A percentile compares a stretch with the other conserved stretches of the same genome.
These are phyloP conservation scores for Dermolepida albohirtum DNA, from an alignment of 2,888 invertebrate genomes.

Conservation along the genomic window DNA sequence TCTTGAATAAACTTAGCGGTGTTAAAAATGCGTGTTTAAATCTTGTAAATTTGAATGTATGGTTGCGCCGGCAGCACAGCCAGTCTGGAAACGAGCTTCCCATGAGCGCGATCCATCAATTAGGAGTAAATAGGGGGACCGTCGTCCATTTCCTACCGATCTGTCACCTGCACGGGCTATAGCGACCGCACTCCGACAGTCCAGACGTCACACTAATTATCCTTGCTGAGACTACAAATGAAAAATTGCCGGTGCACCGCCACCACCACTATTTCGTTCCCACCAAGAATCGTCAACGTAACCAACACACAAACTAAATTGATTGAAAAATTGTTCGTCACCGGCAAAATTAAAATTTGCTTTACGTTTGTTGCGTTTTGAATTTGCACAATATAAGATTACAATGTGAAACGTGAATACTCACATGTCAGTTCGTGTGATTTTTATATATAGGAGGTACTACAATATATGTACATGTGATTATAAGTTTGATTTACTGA, in stretches of 20 bases:
- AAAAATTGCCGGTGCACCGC: constrained; percentile 37
- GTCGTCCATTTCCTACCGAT: constrained; percentile 57
- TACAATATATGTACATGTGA: too few relatives aligned
- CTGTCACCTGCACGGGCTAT: constrained; percentile 60
- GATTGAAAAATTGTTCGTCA: constrained; percentile 36
- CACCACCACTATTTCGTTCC: background rate
- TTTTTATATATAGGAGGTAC: too few relatives aligned
- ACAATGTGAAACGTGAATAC: too few relatives aligned
- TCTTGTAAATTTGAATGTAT: constrained; percentile 42
- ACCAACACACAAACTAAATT: constrained; percentile 12
- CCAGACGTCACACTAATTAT: constrained; percentile 51
- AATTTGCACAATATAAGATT: background rate
- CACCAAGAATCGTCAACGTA: constrained; percentile 26
- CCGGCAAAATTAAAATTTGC: constrained; percentile 17
- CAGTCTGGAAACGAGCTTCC: constrained; percentile 47
- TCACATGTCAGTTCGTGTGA: too few relatives aligned
- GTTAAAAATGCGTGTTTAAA: constrained; percentile 30
- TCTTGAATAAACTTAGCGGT: background rate
- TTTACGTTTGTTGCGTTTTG: constrained; percentile 14
- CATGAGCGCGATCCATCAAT: constrained; percentile 61
- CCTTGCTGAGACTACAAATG: constrained; percentile 38
- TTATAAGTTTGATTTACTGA: too few relatives aligned
- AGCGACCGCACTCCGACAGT: constrained; percentile 56
- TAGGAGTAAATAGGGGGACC: constrained; percentile 52
- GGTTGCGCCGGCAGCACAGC: constrained; percentile 10